A percentile compares a stretch with the other conserved stretches of the same genome.
Evolutionary conservation across 2,113 vertebrate species (phyloP).

Genomic region (Gymnogyps californianus): DNA sequence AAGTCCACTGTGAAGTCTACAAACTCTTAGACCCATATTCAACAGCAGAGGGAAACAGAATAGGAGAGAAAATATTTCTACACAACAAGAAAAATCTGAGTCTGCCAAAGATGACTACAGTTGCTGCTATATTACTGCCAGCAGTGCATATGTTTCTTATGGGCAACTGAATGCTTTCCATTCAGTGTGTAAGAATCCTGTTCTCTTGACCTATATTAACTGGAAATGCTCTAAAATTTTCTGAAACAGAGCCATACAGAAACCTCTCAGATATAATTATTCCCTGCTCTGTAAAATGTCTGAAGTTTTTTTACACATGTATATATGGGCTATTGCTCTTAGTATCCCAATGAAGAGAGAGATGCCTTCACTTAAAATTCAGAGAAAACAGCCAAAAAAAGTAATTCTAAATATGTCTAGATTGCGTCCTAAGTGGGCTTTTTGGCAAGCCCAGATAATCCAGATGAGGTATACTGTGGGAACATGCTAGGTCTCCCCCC

Average conservation of each 20-base stretch:
- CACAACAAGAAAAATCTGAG: background rate
- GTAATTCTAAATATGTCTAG: background rate
- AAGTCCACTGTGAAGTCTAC: background rate
- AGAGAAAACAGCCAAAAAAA: background rate
- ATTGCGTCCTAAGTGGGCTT: background rate
- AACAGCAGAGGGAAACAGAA: background rate
- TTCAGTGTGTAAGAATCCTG: background rate
- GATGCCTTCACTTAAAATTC: background rate
- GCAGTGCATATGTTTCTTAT: conserved; percentile 30
- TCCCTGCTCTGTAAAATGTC: background rate
- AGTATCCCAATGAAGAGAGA: background rate
- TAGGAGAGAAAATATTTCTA: conserved; percentile 33
- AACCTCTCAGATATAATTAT: background rate
- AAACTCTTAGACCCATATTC: background rate
- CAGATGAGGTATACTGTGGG: background rate
- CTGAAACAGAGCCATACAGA: background rate
- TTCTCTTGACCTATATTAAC: conserved; percentile 23
- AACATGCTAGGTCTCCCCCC: background rate
- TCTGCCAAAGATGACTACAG: conserved; percentile 37
- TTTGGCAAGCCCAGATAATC: background rate
- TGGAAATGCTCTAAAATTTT: conserved; percentile 12
- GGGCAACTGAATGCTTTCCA: conserved; percentile 40
- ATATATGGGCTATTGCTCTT: background rate
- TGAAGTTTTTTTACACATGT: background rate
- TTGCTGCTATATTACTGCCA: conserved; percentile 3